Evolutionary conservation across 1,140 invertebrate genomes (phyloP), one percentile per base, ranked within the genome.

Genomic region (Drosophila pruinosa): DNA sequence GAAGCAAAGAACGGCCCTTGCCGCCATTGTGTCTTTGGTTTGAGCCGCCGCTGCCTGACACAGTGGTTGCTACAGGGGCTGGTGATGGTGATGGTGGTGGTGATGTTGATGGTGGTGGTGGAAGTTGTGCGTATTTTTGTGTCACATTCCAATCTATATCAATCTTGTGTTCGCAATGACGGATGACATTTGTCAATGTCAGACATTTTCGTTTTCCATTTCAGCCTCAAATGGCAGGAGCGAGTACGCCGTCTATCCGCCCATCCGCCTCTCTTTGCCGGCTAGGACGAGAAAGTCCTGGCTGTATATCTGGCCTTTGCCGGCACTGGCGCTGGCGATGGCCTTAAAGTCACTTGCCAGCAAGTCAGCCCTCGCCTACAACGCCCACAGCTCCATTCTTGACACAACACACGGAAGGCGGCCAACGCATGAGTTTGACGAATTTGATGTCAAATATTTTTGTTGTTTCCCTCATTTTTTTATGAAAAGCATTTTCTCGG

Each of bases 81-180:
- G 59, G 34, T 50, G 70, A 48, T 52, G 65, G 34, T 41, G 72
- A 31, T 58, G 41, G 24, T 41, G 54, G 38, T 56, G 61, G 69
- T 48, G 65, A 31, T 26, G 43, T 31, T 57, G 73, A 21, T 65
- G 62, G 68, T 65, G 75, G 75, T 82, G 71, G 75, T 90, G 85
- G 85, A 65, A 78, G 81, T 73, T 89, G 72, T 89, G 86, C 78
- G 82, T 91, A 85, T 90, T 88, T 90, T 89, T 91, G 82, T 91
- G 89, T 91, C 89, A 91, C 89, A 91, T 90, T 91, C 89, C 89
- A 91, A 91, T 91, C 89, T 91, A 91, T 91, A 91, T 91, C 89
- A 91, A 91, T 91, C 89, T 91, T 91, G 74, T 91, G 89, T 91
- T 91, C 88, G 83, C 89, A 91, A 91, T 91, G 89, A 91, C 89